Conservation (phyloP, 2,888 invertebrate genomes). For the Noctua pronuba region DNA sequence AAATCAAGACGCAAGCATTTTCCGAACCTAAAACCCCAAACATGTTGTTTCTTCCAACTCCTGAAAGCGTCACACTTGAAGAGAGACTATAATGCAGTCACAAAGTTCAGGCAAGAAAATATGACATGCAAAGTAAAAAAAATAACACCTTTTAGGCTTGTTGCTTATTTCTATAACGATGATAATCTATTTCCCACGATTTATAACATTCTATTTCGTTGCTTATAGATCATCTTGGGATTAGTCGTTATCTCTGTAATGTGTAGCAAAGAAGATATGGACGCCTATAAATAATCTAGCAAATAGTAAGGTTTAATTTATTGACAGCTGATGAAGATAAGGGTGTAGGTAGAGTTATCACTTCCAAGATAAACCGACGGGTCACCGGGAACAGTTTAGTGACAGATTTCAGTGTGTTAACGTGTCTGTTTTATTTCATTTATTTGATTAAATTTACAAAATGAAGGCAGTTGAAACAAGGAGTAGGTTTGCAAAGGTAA, state of each 20-base stretch:
- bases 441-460: conserved; percentile 32
- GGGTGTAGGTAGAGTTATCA: conserved; percentile 72
- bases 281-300: conserved; percentile 27
- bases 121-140: background rate
- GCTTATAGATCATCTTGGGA: conserved; percentile 9
- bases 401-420: conserved; percentile 66
- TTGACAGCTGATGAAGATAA: conserved; percentile 80
- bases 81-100: background rate
- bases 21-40: background rate
- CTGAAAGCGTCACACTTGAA: too few species aligned
- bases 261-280: conserved; percentile 32
- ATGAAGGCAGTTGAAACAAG: conserved; percentile 81
- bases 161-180: too few species aligned
- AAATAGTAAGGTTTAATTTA: conserved; percentile 67
- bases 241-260: conserved; percentile 45
- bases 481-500: conserved; percentile 62
- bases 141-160: conserved; percentile 2
- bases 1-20: background rate
- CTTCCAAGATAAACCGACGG: conserved; percentile 71
- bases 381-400: conserved; percentile 70
- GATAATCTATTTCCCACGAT: conserved; percentile 25
- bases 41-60: background rate
- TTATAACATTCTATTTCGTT: conserved; percentile 19
- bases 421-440: conserved; percentile 39
- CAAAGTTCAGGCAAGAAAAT: background rate